Conservation (phyloP, 2,113 vertebrate genomes). For the Catharus bicknelli region DNA sequence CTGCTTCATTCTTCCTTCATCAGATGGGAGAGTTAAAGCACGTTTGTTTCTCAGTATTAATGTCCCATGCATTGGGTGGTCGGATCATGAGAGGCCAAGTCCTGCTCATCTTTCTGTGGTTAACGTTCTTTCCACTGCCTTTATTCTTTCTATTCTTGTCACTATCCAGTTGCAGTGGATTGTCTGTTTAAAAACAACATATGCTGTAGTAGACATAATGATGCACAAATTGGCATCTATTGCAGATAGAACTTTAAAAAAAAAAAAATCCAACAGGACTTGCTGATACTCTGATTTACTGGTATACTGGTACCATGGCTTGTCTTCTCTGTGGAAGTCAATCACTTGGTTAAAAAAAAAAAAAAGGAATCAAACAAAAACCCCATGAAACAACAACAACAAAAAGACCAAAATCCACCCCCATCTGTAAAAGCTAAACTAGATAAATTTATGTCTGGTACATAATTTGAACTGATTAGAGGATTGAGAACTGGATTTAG, state of each 20-base stretch:
- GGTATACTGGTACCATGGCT: background rate
- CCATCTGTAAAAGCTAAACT: background rate
- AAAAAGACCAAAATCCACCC: background rate
- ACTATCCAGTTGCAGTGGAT: background rate
- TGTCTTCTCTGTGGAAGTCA: background rate
- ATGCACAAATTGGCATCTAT: background rate
- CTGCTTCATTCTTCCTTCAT: background rate
- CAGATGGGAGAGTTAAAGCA: background rate
- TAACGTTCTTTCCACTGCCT: background rate
- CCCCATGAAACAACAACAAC: background rate
- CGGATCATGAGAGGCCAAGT: fast-evolving
- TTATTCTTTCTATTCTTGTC: background rate
- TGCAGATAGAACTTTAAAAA: background rate
- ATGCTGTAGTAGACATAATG: background rate
- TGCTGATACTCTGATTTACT: background rate
- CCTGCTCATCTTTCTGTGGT: background rate
- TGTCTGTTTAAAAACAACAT: background rate
- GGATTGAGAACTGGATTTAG: background rate
- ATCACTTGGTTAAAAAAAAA: background rate
- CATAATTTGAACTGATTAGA: background rate
- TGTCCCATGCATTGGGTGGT: background rate
- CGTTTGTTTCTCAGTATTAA: background rate
- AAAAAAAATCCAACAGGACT: background rate
- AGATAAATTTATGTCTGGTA: background rate
- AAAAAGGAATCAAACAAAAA: background rate